phyloP scores from a whole-genome alignment of 2,113 vertebrate genomes.

The Notiomystis cincta region DNA sequence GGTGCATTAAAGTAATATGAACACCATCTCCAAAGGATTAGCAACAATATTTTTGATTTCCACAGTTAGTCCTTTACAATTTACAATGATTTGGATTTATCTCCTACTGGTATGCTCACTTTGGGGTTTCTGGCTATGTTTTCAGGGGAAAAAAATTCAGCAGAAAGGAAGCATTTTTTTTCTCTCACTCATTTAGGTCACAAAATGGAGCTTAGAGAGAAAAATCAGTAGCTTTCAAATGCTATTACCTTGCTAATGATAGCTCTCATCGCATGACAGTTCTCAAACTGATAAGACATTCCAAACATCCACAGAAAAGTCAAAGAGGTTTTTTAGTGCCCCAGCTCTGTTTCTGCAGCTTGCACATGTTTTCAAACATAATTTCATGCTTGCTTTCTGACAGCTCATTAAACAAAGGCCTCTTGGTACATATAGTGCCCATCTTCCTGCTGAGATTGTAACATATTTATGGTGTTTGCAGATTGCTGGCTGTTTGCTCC shows the following conservation, averaged over 20 bases:
- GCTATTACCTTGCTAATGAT: conserved; percentile 78
- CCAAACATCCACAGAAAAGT: conserved; percentile 64
- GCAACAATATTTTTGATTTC: neutral
- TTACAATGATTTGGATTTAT: neutral
- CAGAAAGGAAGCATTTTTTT: conserved; percentile 33
- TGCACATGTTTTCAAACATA: conserved; percentile 81
- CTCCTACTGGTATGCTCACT: neutral
- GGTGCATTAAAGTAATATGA: conserved; percentile 36
- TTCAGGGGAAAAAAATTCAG: conserved; percentile 51
- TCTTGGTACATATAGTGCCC: conserved; percentile 77
- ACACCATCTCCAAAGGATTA: conserved; percentile 26
- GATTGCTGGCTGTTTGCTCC: conserved; percentile 79
- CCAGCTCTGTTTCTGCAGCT: conserved; percentile 70
- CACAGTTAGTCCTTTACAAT: neutral
- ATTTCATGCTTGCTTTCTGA: conserved; percentile 82
- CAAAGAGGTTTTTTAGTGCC: conserved; percentile 66
- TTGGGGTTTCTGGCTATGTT: conserved; percentile 25
- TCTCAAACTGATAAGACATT: conserved; percentile 74
- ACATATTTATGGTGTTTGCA: conserved; percentile 81
- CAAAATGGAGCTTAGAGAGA: conserved; percentile 63
- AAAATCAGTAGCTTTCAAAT: conserved; percentile 75
- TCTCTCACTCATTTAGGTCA: conserved; percentile 65
- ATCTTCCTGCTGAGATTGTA: conserved; percentile 78
- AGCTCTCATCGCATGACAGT: conserved; percentile 70
- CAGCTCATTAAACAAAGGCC: conserved; percentile 86